A percentile compares a stretch with the other conserved stretches of the same genome.
These are phyloP conservation scores for Myiagra hebetior DNA, from an alignment of 2,113 vertebrate genomes.

Conservation along the genomic window DNA sequence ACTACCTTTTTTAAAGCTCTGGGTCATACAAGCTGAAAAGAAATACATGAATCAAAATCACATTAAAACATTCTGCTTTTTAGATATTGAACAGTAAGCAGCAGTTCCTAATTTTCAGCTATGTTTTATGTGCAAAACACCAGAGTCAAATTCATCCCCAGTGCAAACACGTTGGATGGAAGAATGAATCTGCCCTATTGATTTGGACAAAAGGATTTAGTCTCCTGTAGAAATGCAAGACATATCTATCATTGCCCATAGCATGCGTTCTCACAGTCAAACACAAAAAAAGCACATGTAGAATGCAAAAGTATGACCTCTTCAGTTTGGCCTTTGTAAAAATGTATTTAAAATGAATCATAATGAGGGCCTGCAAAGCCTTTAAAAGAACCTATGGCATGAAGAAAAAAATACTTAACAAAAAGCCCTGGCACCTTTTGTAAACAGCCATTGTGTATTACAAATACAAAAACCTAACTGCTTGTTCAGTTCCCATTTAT, in stretches of 20 bases:
- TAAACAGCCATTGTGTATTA: slow-evolving; percentile 1
- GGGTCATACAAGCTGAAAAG: not conserved
- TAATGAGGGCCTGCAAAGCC: not conserved
- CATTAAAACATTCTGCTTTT: not conserved
- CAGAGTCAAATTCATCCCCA: not conserved
- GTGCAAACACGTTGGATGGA: not conserved
- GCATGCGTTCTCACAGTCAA: not conserved
- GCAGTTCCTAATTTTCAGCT: not conserved
- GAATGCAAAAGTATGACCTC: not conserved
- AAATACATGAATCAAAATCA: not conserved
- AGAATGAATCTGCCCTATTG: not conserved
- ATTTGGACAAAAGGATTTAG: not conserved
- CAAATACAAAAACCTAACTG: slow-evolving; percentile 1
- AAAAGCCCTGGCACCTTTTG: not conserved
- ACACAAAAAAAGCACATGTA: not conserved
- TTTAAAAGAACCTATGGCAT: not conserved
- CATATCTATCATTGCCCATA: not conserved
- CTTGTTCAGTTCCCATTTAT: slow-evolving; percentile 50
- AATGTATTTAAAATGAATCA: not conserved
- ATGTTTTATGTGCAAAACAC: not conserved
- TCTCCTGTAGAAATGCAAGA: not conserved
- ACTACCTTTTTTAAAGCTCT: not conserved
- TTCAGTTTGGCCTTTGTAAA: not conserved
- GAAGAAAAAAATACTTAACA: not conserved
- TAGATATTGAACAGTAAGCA: not conserved